Conservation (phyloP, 2,797 vertebrate genomes). For the Dipus sagitta region DNA sequence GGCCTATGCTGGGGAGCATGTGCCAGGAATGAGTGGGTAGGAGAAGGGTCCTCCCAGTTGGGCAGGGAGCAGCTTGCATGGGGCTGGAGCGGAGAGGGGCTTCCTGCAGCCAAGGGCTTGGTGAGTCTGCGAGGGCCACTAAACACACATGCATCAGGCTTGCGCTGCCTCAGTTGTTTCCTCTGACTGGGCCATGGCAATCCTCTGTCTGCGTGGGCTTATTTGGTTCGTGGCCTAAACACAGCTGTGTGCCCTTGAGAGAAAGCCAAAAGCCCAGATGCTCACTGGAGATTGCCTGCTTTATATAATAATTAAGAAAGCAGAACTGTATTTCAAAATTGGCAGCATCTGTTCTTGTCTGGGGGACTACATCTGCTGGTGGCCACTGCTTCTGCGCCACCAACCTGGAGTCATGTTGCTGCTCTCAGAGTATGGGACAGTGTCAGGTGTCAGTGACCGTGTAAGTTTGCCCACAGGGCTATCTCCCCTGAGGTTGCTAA, state of each 20-base stretch:
- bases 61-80: constrained; percentile 13
- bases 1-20: neutral
- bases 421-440: neutral
- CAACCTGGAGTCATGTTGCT: too few species aligned
- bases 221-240: neutral
- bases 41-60: neutral
- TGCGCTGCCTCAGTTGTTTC: neutral
- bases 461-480: neutral
- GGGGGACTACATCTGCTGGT: neutral
- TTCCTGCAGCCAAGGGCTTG: neutral
- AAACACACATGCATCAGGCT: fast-evolving
- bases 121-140: neutral
- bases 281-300: neutral
- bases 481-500: neutral
- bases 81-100: neutral
- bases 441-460: neutral
- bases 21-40: neutral
- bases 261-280: neutral
- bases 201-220: neutral
- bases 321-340: constrained; percentile 13
- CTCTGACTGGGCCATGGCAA: neutral
- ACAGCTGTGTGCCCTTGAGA: neutral
- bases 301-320: constrained; percentile 45
- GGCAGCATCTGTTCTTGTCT: neutral
- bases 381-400: neutral